Base-by-base conservation (phyloP, 2,113 vertebrate genomes). In the Sminthopsis crassicaudata region DNA sequence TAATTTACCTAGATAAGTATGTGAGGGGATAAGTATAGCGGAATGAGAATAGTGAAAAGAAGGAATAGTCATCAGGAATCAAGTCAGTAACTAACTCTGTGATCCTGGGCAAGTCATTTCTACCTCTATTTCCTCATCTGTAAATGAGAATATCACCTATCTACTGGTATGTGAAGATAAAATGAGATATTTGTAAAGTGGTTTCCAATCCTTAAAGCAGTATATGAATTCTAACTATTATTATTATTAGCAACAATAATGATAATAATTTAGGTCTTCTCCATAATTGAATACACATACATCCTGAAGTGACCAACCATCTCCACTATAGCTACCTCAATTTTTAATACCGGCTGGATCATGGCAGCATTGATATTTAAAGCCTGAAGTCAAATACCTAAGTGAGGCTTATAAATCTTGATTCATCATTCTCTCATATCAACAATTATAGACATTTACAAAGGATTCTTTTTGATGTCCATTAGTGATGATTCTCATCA, bases 321-420 rank as follows among this genome's bases (percentile, higher is more conserved):
- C 25, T 84, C 92, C 84, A 48, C 30, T 89, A 25, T 93, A 42
- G 76, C 24, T 76, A n/a, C 6, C 7, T 95, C 84, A 84, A 84
- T 51, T 95, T 90, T 91, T 51, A 27, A 27, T 90, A 36, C 36
- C n/a, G 26, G 26, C 36, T n/a, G n/a, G n/a, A n/a, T n/a, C 54
- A 48, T 84, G 53, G 26, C 90, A 89, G 46, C 16, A 50, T 42
- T 93, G 88, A 94, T 90, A 88, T 53, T 51, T 95, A 94, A 96
- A 60, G 48, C 57, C 16, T 22, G 22, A 88, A 42, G 24, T 92
- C 23, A 88, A 91, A 94, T 50, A 94, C 12, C 89, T 51, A 30
- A 5, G 5, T 91, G 90, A 57, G 51, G 84, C 16, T 76, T 42
- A 22, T 89, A 95, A 93, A 48, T 54, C 19, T 30, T 26, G 2